Evolutionary conservation across 2,888 invertebrate species (phyloP), one percentile per base, ranked within the genome.

Genomic region (Syrphus vitripennis): DNA sequence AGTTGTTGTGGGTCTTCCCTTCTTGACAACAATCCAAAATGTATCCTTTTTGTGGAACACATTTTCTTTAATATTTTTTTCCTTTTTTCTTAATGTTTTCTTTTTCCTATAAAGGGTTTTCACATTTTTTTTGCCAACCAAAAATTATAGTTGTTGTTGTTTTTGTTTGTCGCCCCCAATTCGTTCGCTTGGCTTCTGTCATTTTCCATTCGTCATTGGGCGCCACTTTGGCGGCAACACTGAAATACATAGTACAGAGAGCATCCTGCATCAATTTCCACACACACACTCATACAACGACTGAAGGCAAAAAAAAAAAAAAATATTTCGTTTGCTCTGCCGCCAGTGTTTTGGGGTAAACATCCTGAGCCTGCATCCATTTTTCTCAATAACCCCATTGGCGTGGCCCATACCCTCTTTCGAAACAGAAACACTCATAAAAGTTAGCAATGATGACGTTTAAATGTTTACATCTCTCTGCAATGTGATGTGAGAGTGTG

Each of bases 151-250:
- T 40, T 26, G 34, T 31, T 55, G 21, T 63, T 65, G 31, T 45
- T 57, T 61, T 75, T 83, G 79, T 71, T 72, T 74, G 61, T 74
- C 78, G 65, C 86, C 82, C 82, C 74, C 81, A 81, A 81, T 72
- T 26, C 45, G 71, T 21, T 72, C 55, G 61, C 61, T 78, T 76
- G 71, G 84, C 48, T 81, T 77, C 77, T 82, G 82, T 82, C 77
- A 74, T 82, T 78, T 82, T 70, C 84, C 84, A 86, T 86, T 81
- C 81, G 81, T 86, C 82, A 86, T 78, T 78, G 72, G 86, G 86
- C 86, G 86, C 86, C 86, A 82, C 70, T 78, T 82, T 86, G 86
- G 72, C 86, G 86, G 74, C 86, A 65, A 45, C 19, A 70, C 77
- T 86, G 61, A 86, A 82, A 70, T 74, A 65, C 70, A 70, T 69